These are phyloP conservation scores for Tichodroma muraria DNA, from an alignment of 2,113 vertebrate species.

Conservation along the genomic window DNA sequence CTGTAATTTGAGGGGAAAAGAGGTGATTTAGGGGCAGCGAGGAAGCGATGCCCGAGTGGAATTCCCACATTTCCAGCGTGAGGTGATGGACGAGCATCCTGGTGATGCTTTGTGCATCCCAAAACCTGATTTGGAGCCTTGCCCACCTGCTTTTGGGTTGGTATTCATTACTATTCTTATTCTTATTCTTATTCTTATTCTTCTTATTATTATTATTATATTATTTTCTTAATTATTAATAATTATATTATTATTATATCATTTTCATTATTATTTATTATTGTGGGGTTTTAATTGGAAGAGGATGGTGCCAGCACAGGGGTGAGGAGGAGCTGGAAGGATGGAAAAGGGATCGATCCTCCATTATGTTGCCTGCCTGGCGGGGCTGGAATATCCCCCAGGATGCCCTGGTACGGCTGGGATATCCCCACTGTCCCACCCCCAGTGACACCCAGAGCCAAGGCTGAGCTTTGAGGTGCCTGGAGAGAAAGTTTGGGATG, in stretches of 20 bases:
- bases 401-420: neutral
- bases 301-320: neutral
- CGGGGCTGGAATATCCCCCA: neutral
- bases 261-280: too few relatives aligned
- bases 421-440: neutral
- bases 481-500: neutral
- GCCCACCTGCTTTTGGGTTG: neutral
- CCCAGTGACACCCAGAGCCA: neutral
- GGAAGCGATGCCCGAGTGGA: neutral
- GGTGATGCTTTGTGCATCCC: neutral
- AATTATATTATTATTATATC: too few relatives aligned
- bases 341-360: neutral
- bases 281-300: neutral
- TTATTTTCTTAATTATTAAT: too few relatives aligned
- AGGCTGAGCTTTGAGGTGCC: neutral
- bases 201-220: too few relatives aligned
- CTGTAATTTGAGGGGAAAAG: neutral
- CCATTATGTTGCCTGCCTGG: neutral
- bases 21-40: neutral
- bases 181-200: neutral
- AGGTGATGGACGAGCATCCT: neutral
- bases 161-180: rapidly evolving
- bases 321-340: neutral
- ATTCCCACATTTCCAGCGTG: neutral
- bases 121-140: neutral